Evolutionary conservation across 2,888 invertebrate species (phyloP).

Genomic region (Ormyrus pomaceus): DNA sequence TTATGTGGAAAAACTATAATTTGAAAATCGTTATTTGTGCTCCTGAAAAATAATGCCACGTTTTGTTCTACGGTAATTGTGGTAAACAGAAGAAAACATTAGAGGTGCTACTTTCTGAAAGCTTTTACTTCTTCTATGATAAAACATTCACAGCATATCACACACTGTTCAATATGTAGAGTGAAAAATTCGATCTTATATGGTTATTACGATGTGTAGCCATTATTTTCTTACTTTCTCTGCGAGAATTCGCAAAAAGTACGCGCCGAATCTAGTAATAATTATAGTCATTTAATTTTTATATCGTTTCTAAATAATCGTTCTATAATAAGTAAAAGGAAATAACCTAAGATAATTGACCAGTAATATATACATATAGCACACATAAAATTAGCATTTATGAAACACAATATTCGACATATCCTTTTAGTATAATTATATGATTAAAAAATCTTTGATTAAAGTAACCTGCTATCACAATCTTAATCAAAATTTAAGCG

Average conservation of each 20-base stretch:
- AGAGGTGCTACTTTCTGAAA: background rate
- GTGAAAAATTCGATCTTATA: constrained; percentile 22
- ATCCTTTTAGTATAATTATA: too few species aligned
- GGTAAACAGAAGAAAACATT: constrained; percentile 3
- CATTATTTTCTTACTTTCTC: constrained; percentile 21
- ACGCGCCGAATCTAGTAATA: constrained; percentile 12
- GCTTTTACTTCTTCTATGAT: background rate
- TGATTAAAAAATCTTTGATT: too few species aligned
- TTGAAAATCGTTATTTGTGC: too few species aligned
- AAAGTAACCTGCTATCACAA: too few species aligned
- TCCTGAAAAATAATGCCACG: too few species aligned
- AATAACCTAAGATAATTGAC: background rate
- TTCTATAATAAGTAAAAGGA: too few species aligned
- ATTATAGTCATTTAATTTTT: constrained; percentile 40
- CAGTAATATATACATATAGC: background rate
- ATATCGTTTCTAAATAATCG: constrained; percentile 6
- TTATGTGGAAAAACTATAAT: too few species aligned
- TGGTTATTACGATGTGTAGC: too few species aligned
- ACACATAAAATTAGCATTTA: background rate
- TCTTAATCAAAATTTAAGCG: too few species aligned
- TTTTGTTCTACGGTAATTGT: background rate
- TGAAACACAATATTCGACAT: too few species aligned
- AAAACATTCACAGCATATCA: background rate
- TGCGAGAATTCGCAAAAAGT: constrained; percentile 32
- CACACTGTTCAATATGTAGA: background rate